Evolutionary conservation across 2,888 invertebrate genomes (phyloP).

Genomic region (Galeopsomyia nigrocyanea): DNA sequence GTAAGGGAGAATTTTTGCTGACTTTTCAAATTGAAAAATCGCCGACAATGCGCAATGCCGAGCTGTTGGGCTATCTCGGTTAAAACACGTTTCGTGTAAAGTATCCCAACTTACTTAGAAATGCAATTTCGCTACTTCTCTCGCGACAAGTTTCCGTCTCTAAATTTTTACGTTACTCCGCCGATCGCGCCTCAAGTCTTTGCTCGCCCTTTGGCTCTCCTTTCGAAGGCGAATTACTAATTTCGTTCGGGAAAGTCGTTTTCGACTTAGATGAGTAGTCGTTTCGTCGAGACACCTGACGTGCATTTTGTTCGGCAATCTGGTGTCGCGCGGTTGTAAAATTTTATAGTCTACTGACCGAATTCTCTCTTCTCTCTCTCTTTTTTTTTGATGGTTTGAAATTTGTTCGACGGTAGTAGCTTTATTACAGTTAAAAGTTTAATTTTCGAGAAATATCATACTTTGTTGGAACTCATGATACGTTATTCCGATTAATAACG

Average conservation of each 20-base stretch:
- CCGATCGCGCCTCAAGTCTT: too few relatives aligned
- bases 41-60: constrained; percentile 22
- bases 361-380: neutral
- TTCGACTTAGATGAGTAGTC: too few relatives aligned
- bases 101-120: constrained; percentile 11
- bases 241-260: neutral
- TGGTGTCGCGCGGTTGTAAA: too few relatives aligned
- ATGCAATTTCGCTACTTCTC: constrained; percentile 19
- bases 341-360: too few relatives aligned
- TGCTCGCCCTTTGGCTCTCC: neutral
- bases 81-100: neutral
- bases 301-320: constrained; percentile 2
- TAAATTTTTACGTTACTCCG: too few relatives aligned
- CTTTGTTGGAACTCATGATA: constrained; percentile 11
- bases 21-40: constrained; percentile 39
- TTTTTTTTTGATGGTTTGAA: neutral
- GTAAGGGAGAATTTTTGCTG: constrained; percentile 4
- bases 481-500: too few relatives aligned
- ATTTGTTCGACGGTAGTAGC: neutral
- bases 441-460: neutral
- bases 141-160: neutral
- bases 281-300: too few relatives aligned
- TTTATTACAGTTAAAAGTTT: constrained; percentile 22
- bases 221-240: neutral
- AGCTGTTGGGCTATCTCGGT: too few relatives aligned